Percentiles rank a stretch among this genome's conserved stretches.
Evolutionary conservation across 92 coral and sea anemone species (phyloP).

Genomic region (Umimayanthus kanabou): DNA sequence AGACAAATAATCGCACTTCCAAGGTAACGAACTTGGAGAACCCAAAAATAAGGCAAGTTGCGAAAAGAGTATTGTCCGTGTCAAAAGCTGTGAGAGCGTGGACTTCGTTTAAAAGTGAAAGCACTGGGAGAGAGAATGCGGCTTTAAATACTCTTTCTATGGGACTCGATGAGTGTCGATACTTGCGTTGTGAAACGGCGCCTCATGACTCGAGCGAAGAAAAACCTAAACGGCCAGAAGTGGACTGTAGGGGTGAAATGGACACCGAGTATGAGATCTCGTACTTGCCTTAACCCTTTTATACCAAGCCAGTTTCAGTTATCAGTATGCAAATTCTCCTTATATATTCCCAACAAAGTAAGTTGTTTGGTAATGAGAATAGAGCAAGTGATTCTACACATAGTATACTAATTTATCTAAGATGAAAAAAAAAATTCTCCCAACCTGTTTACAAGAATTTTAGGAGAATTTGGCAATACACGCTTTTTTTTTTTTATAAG

Average conservation of each 20-base stretch:
- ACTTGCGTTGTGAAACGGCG: neutral
- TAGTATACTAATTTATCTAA: too few species aligned
- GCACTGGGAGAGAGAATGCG: neutral
- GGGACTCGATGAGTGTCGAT: conserved; percentile 3
- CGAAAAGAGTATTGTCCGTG: neutral
- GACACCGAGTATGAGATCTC: neutral
- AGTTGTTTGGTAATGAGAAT: too few species aligned
- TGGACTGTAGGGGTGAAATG: neutral
- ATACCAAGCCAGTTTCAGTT: too few species aligned
- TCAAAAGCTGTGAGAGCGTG: neutral
- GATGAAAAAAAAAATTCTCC: too few species aligned
- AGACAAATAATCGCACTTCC: neutral
- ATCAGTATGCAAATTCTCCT: too few species aligned
- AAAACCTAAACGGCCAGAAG: neutral
- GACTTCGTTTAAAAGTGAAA: neutral
- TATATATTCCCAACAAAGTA: too few species aligned
- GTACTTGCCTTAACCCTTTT: neutral
- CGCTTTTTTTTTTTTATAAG: too few species aligned
- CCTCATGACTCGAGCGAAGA: neutral
- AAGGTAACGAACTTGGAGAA: neutral
- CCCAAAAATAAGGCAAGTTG: neutral
- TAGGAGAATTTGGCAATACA: too few species aligned
- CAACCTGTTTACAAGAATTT: too few species aligned
- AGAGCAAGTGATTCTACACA: too few species aligned
- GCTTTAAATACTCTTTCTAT: neutral